These are phyloP conservation scores for Drosophila sp. DNA, from an alignment of 1,140 invertebrate species.

Conservation along the genomic window DNA sequence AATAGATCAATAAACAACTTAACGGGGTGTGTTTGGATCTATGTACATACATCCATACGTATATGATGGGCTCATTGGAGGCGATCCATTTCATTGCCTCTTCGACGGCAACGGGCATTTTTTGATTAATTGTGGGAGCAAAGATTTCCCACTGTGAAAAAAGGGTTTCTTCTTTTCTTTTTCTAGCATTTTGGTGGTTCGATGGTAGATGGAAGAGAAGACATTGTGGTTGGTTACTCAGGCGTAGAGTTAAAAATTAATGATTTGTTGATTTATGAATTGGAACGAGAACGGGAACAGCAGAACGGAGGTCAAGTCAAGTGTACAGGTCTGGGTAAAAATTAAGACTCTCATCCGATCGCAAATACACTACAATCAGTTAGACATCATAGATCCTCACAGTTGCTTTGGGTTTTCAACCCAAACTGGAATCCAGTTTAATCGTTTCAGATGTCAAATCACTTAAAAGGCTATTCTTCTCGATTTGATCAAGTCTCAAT, in stretches of 20 bases:
- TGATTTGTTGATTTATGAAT: conserved; percentile 83
- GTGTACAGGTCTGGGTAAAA: conserved; percentile 67
- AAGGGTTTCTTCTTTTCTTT: conserved; percentile 33
- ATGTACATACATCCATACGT: neutral
- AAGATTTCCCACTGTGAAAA: conserved; percentile 71
- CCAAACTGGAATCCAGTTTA: neutral
- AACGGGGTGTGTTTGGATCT: conserved; percentile 57
- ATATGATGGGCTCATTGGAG: conserved; percentile 9
- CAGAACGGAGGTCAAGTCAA: conserved; percentile 70
- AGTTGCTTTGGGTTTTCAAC: neutral
- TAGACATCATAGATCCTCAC: neutral
- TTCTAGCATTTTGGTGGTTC: conserved; percentile 27
- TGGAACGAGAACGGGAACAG: conserved; percentile 32
- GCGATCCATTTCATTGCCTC: conserved; percentile 68
- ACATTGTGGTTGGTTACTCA: conserved; percentile 36
- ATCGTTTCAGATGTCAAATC: neutral
- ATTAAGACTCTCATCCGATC: conserved; percentile 11
- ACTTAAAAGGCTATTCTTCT: neutral
- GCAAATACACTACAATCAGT: neutral
- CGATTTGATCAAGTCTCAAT: neutral
- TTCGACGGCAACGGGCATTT: conserved; percentile 7
- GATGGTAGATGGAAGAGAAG: conserved; percentile 13
- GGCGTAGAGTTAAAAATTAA: conserved; percentile 76
- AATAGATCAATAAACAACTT: conserved; percentile 76
- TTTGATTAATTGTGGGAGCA: conserved; percentile 81